Conservation (phyloP, 2,888 invertebrate genomes). For the Pristionchus mayeri region DNA sequence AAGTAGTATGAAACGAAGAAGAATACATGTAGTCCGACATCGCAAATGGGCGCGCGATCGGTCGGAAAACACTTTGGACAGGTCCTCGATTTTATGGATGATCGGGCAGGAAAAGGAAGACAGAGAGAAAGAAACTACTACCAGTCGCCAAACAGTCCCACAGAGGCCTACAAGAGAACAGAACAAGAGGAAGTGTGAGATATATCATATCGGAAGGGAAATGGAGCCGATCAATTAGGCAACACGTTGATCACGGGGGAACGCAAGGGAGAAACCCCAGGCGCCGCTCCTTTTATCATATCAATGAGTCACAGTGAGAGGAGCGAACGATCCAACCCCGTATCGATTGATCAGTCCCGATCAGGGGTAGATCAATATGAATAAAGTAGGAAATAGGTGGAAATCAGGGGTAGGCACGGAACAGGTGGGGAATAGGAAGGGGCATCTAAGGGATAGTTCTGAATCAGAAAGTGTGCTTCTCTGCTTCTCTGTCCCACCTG, state of each 20-base stretch:
- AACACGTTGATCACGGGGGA: neutral
- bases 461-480: neutral
- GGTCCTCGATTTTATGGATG: slow-evolving; percentile 34
- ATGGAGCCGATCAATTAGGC: neutral
- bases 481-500: slow-evolving; percentile 7
- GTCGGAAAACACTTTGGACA: slow-evolving; percentile 28
- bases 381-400: neutral
- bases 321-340: too few species aligned
- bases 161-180: neutral
- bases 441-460: neutral
- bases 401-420: neutral
- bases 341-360: slow-evolving; percentile 16
- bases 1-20: too few species aligned
- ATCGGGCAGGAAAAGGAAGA: neutral
- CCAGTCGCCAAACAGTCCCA: neutral
- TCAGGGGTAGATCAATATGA: slow-evolving; percentile 12
- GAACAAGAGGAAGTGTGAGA: neutral
- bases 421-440: neutral
- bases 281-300: slow-evolving; percentile 16
- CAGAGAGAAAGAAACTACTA: slow-evolving; percentile 6
- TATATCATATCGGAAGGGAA: neutral
- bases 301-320: slow-evolving; percentile 3
- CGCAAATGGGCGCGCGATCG: slow-evolving; percentile 1
- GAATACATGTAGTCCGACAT: too few species aligned
- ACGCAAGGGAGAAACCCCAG: neutral